Conservation (phyloP, 2,888 invertebrate species). For the Nezara viridula region DNA sequence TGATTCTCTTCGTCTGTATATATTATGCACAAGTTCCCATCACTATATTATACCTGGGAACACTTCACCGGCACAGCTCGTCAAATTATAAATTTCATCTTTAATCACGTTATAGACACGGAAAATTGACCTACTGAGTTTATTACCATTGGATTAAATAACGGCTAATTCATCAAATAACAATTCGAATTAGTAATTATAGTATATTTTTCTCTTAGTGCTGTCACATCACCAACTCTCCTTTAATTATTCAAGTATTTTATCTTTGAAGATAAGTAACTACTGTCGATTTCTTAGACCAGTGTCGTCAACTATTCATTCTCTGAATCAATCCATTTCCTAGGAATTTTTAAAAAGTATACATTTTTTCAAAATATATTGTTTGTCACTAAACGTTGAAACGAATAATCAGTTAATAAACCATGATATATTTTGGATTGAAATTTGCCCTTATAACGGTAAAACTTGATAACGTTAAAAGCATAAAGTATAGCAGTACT, state of each 20-base stretch:
- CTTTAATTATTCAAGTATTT: neutral
- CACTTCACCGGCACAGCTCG: neutral
- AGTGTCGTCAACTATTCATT: too few species aligned
- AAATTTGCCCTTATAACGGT: neutral
- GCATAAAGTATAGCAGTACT: neutral
- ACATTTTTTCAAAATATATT: neutral
- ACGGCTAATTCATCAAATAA: neutral
- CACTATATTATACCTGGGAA: neutral
- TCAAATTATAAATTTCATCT: slow-evolving; percentile 1
- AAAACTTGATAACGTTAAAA: neutral
- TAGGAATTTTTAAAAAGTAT: too few species aligned
- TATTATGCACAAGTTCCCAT: neutral
- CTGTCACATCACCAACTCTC: neutral
- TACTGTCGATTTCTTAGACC: too few species aligned
- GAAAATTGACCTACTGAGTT: neutral
- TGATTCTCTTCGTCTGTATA: neutral
- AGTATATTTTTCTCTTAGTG: neutral
- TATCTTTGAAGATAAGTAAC: too few species aligned
- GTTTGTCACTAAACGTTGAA: too few species aligned
- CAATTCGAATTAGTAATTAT: neutral
- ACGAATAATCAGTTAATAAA: too few species aligned
- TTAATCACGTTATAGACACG: neutral
- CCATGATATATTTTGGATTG: too few species aligned
- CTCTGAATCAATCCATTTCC: too few species aligned
- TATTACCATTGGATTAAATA: neutral